Evolutionary conservation across 1,140 invertebrate species (phyloP).

Genomic region (Atta colombica): DNA sequence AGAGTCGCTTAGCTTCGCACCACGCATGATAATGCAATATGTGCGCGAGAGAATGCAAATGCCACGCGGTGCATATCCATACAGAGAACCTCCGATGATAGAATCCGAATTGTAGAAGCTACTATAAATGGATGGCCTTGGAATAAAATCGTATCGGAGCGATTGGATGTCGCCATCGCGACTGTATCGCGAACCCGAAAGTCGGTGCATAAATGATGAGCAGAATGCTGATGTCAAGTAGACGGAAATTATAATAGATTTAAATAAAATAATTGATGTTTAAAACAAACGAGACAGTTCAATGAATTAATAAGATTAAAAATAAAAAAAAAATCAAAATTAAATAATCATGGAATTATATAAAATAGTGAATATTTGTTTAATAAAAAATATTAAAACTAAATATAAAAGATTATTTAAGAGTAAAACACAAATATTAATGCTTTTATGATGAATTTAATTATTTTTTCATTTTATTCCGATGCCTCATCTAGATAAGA

Average conservation of each 20-base stretch:
- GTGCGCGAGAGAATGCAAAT: constrained; percentile 25
- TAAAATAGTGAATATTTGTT: background rate
- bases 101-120: constrained; percentile 9
- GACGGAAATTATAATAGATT: background rate
- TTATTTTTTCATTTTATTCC: background rate
- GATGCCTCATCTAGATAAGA: background rate
- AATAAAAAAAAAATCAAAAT: background rate
- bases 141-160: constrained; percentile 14
- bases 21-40: constrained; percentile 17
- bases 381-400: background rate
- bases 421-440: background rate
- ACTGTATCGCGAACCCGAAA: constrained; percentile 10
- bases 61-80: background rate
- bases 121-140: background rate
- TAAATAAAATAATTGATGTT: background rate
- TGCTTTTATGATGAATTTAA: background rate
- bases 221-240: background rate
- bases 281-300: background rate
- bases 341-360: background rate
- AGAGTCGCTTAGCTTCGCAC: background rate
- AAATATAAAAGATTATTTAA: constrained; percentile 9
- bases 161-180: constrained; percentile 1
- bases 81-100: background rate
- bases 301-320: background rate
- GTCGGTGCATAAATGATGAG: background rate